Evolutionary conservation across 1,140 invertebrate species (phyloP).

Genomic region (Littorina saxatilis): DNA sequence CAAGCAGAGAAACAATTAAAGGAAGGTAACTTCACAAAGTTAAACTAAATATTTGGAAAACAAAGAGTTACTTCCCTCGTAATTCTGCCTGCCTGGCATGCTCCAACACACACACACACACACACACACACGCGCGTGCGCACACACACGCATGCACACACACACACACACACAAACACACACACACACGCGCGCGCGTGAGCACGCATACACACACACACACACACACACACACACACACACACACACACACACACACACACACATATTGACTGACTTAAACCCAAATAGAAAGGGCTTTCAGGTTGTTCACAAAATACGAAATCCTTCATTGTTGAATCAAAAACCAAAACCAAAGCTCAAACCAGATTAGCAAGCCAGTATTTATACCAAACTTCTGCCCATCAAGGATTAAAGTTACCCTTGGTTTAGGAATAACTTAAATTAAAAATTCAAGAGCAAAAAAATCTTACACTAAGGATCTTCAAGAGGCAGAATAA

Average conservation of each 20-base stretch:
- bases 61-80: too few relatives aligned
- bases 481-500: too few relatives aligned
- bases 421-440: neutral
- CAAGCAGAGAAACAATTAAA: too few relatives aligned
- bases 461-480: too few relatives aligned
- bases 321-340: too few relatives aligned
- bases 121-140: neutral
- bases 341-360: neutral
- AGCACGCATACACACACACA: conserved; percentile 7
- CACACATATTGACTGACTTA: too few relatives aligned
- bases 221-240: conserved; percentile 7
- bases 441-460: neutral
- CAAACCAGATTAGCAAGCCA: neutral
- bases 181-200: too few relatives aligned
- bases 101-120: too few relatives aligned
- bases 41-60: too few relatives aligned
- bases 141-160: neutral
- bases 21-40: too few relatives aligned
- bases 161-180: too few relatives aligned
- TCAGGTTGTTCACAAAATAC: neutral
- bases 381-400: neutral
- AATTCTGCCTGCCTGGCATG: too few relatives aligned
- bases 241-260: conserved; percentile 17
- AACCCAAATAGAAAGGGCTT: neutral
- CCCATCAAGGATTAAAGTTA: neutral